These are phyloP conservation scores for Pegoplata infirma DNA, from an alignment of 2,888 invertebrate genomes.

Conservation along the genomic window DNA sequence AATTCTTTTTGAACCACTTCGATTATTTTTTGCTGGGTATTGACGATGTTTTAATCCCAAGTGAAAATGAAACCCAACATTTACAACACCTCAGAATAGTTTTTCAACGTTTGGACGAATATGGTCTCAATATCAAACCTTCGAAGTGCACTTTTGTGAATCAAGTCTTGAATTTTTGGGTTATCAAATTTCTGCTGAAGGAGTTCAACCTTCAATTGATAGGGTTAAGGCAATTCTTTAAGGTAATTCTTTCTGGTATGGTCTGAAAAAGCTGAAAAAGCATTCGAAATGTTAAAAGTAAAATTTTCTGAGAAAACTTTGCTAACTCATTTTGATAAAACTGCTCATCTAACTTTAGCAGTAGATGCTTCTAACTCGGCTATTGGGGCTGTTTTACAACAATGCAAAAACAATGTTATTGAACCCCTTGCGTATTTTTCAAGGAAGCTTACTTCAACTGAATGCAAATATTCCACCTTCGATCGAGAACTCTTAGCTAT, in stretches of 20 bases:
- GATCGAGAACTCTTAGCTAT: background rate
- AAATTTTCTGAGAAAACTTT: background rate
- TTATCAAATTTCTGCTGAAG: background rate
- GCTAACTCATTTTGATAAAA: background rate
- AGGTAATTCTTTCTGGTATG: background rate
- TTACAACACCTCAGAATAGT: background rate
- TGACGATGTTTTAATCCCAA: background rate
- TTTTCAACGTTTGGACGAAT: background rate
- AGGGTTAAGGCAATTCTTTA: background rate
- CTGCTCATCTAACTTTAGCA: background rate
- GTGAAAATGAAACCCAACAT: conserved; percentile 6
- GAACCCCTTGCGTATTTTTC: background rate
- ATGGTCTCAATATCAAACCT: background rate
- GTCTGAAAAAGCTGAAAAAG: background rate
- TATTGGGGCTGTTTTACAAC: too few relatives aligned
- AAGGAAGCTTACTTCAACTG: background rate
- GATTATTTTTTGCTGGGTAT: too few relatives aligned
- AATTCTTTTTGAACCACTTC: too few relatives aligned
- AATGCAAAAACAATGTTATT: too few relatives aligned
- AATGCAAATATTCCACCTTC: background rate
- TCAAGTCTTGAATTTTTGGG: background rate
- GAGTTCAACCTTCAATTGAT: background rate
- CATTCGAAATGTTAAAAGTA: background rate
- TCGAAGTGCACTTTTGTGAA: background rate
- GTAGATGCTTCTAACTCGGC: background rate